Base-by-base conservation (phyloP, 2,113 vertebrate species). In the Morone chrysops region DNA sequence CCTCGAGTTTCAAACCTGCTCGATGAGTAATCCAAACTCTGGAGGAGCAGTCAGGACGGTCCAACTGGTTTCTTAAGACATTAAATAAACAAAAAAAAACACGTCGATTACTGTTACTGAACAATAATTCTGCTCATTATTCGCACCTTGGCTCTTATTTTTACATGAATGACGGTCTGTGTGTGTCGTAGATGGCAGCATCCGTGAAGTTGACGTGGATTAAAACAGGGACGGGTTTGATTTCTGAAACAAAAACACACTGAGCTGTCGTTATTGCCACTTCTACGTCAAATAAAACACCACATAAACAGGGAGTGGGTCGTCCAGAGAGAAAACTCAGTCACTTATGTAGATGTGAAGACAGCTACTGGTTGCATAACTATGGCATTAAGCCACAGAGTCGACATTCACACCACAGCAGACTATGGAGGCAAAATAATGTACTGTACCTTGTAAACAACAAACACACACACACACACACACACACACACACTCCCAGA, bases 321-420 rank as follows among this genome's bases (percentile, higher is more conserved):
- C 56, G 14, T 72, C 65, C 40, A 74, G 69, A 14, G 36, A 48
- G n/a, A 75, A 65, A 77, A 56, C 4, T 40, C 51, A 36, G n/a
- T 8, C 18, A 65, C 70, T 43, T 75, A 81, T 79, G 56, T 48
- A 65, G 75, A 70, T 73, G 62, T 53, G 51, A 73, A 31, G 16
- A n/a, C 16, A 78, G 38, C 25, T 77, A n/a, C 5, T 59, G 84
- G 80, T 89, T 90, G 79, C 84, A 88, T 90, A 92, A 91, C 84
- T 87, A 31, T 85, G 78, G 81, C 72, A 81, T 1, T 68, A 65
- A 89, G 69, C 79, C 85, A 89, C 70, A 77, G 45, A 75, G 51
- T 74, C 71, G 78, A 90, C 73, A 83, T 63, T 81, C 81, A 73
- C 72, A 87, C 47, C 60, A 89, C 45, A 72, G 61, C 6, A 36